phyloP scores from a whole-genome alignment of 2,113 vertebrate species.

The Lophochroa leadbeateri region DNA sequence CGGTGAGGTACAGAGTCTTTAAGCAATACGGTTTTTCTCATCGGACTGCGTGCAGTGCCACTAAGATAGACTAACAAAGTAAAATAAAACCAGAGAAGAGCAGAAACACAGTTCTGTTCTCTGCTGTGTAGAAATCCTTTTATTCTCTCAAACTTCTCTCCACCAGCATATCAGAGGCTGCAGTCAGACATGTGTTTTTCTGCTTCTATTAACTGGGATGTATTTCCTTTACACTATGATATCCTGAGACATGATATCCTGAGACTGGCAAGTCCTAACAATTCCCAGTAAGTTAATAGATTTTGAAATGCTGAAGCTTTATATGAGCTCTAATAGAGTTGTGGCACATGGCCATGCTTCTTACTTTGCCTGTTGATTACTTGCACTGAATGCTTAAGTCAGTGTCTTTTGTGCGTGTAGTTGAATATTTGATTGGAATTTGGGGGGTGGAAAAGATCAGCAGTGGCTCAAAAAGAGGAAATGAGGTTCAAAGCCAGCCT shows the following conservation, averaged over 20 bases:
- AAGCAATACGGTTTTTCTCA: not conserved
- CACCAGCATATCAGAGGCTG: not conserved
- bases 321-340: not conserved
- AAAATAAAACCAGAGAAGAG: not conserved
- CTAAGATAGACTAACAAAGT: not conserved
- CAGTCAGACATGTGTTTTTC: not conserved
- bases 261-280: not conserved
- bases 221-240: not conserved
- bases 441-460: not conserved
- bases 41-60: not conserved
- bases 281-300: not conserved
- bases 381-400: not conserved
- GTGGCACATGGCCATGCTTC: rapidly evolving
- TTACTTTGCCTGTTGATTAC: not conserved
- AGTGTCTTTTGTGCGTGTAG: not conserved
- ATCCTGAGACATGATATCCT: rapidly evolving
- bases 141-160: not conserved
- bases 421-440: not conserved
- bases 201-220: not conserved
- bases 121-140: not conserved
- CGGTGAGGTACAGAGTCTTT: not conserved
- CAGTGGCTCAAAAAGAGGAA: not conserved
- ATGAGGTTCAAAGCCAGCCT: not conserved
- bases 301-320: not conserved
- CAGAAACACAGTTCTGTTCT: not conserved